Evolutionary conservation across 53 echinoderm and acorn worm genomes (phyloP), one percentile per base, ranked within the genome.

Genomic region (Paracentrotus lividus): DNA sequence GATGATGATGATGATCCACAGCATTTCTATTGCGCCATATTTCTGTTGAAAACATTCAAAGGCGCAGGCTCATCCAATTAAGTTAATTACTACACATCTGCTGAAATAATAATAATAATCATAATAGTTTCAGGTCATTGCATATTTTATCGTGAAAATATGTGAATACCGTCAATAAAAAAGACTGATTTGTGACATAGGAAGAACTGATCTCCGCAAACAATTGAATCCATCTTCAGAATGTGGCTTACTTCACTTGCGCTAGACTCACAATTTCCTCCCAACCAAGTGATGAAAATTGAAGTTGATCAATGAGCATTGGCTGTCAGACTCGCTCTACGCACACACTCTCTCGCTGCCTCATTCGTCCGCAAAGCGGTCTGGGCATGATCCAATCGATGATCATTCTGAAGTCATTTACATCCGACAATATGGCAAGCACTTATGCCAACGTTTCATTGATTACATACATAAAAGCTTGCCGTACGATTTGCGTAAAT

Each of bases 401-500:
- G 81, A 81, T 81, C 45, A 81, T 81, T 44, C 81, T 44, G 81
- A 14, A 81, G 81, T 81, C 44, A 81, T 81, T 81, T 81, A 81
- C 81, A 47, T 81, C 81, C 47, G 44, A 81, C 81, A 81, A 81
- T 81, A 81, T 81, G 81, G 81, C 24, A 81, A 81, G 81, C 81
- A 81, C 81, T 81, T 81, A 81, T 81, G 81, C 26, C 81, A 45
- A 45, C 44, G n/a, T 47, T 47, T 81, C 81, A 81, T 81, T 81
- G 81, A 81, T 81, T 81, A 81, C 47, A 81, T 81, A 81, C 81
- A 81, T 81, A 47, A 81, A 47, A 81, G 81, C 47, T 47, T 24
- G 47, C 81, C 4, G 49, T 81, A 81, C 16, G 47, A 81, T 81
- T 47, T 81, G 81, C 26, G 24, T n/a, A 81, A 76, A 81, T 81